Base-by-base conservation (phyloP, 2,797 vertebrate species). In the Calcarius lapponicus region DNA sequence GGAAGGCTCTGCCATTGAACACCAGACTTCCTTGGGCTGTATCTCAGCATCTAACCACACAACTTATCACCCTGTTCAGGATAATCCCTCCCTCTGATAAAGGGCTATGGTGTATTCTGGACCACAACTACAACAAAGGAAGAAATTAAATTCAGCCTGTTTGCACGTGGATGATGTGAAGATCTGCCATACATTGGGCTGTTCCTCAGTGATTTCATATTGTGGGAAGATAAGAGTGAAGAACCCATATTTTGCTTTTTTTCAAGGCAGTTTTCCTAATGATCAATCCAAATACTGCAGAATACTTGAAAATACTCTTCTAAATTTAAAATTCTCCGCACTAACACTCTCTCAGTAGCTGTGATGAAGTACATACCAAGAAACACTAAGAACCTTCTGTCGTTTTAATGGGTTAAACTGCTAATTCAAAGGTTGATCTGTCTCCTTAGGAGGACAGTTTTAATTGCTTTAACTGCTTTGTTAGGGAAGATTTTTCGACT, bases 361-460 rank as follows among this genome's bases (percentile, higher is more conserved):
- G 16, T 29, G 29, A 81, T 29, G 38, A 89, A 89, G 54, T 15
- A 83, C 4, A n/a, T 6, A 73, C 56, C 45, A 76, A 81, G 80
- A 90, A 95, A 66, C 53, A 43, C 48, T n/a, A 66, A 82, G 62
- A 76, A 65, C 80, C 48, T 91, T 73, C 48, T 88, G 71, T 71
- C 11, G 0, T 81, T 88, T 90, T 81, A 86, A 91, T 45, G 72
- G 82, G 70, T 61, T 88, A 71, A 88, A 76, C 45, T 3, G 6
- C 67, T 95, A 96, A 96, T 85, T 86, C 78, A 93, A 92, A 88
- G 67, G 80, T 85, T 95, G 64, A 61, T 86, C 53, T 71, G 67
- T 80, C 71, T 94, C 64, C 67, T 82, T 74, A 58, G 66, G 22
- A 84, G 20, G 78, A 76, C 71, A 90, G 78, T 58, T 93, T 86